Percentiles rank a stretch among this genome's conserved stretches.
phyloP scores from a whole-genome alignment of 92 coral and sea anemone genomes.

The Metridium senile region DNA sequence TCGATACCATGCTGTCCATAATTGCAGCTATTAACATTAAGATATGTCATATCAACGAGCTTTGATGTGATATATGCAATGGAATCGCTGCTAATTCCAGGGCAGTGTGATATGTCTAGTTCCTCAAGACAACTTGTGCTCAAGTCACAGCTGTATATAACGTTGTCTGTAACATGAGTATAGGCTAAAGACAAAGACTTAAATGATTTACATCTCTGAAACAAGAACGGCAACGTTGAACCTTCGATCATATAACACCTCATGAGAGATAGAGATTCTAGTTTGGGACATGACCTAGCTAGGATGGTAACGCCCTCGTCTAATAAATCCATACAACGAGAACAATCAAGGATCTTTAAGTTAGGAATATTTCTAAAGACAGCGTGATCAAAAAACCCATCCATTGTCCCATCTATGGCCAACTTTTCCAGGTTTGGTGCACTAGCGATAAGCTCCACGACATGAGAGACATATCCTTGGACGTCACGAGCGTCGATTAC shows the following conservation, averaged over 20 bases:
- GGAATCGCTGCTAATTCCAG: constrained; percentile 42
- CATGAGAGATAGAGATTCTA: constrained; percentile 69
- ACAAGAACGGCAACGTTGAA: constrained; percentile 42
- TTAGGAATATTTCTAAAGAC: constrained; percentile 51
- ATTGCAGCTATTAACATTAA: constrained; percentile 56
- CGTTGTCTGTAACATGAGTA: constrained; percentile 55
- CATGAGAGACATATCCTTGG: constrained; percentile 49
- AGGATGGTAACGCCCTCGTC: constrained; percentile 56
- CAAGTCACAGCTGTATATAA: constrained; percentile 48
- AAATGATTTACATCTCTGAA: constrained; percentile 48
- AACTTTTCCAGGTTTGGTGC: constrained; percentile 67
- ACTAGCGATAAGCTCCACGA: constrained; percentile 36
- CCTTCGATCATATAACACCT: constrained; percentile 71
- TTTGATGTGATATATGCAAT: constrained; percentile 32
- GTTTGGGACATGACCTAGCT: constrained; percentile 53
- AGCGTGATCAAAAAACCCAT: constrained; percentile 59
- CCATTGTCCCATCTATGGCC: constrained; percentile 72
- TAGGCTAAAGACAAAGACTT: constrained; percentile 72
- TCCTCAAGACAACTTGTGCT: constrained; percentile 37
- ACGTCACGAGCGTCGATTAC: constrained; percentile 54
- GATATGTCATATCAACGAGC: constrained; percentile 36
- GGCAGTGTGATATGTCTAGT: constrained; percentile 63
- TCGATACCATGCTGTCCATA: constrained; percentile 39
- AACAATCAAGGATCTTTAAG: constrained; percentile 69
- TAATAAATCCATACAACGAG: constrained; percentile 63